phyloP scores from a whole-genome alignment of 1,140 invertebrate genomes.

The Hycleus phaleratus region DNA sequence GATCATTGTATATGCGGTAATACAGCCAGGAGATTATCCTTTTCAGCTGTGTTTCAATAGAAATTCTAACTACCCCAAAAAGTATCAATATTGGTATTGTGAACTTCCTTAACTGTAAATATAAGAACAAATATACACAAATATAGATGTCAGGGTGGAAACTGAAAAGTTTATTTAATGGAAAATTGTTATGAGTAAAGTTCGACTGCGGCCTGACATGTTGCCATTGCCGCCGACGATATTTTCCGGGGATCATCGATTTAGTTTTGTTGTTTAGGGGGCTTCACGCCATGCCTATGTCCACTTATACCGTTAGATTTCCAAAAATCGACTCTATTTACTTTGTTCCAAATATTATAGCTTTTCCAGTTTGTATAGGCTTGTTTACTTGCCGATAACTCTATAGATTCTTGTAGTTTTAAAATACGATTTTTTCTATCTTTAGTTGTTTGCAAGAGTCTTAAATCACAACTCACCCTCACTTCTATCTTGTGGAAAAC shows the following conservation, averaged over 20 bases:
- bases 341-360: conserved; percentile 7
- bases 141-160: background rate
- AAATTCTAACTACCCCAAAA: background rate
- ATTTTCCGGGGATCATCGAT: no score
- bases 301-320: no score
- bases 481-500: no score
- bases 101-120: background rate
- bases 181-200: background rate
- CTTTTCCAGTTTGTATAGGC: no score
- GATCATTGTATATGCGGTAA: conserved; percentile 15
- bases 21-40: conserved; percentile 8
- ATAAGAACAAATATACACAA: no score
- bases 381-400: no score
- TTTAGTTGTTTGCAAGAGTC: conserved; percentile 15
- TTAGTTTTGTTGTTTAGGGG: no score
- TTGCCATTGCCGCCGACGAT: no score
- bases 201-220: no score
- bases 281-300: no score
- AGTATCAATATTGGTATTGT: conserved; percentile 14
- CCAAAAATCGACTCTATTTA: background rate
- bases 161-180: conserved; percentile 7
- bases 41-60: background rate
- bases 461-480: conserved; percentile 19
- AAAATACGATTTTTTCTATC: background rate
- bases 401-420: no score